These are phyloP conservation scores for Festucalex cinctus DNA, from an alignment of 2,113 vertebrate species.

Conservation along the genomic window DNA sequence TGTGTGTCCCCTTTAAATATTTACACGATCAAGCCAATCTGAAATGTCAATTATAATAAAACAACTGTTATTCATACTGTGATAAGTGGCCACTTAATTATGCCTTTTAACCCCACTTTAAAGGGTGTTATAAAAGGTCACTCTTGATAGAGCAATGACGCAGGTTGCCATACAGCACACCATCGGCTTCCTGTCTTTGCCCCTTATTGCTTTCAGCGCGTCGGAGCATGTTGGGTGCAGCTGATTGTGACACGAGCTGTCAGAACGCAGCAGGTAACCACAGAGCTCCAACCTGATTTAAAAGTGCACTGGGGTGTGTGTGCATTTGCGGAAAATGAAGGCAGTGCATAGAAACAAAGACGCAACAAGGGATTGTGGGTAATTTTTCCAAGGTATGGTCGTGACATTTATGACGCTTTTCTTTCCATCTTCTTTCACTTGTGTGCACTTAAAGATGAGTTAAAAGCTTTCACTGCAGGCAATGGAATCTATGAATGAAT, in stretches of 20 bases:
- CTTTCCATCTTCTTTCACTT: background rate
- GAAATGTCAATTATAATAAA: background rate
- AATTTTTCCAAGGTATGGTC: constrained; percentile 32
- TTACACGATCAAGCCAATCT: background rate
- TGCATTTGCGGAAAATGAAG: constrained; percentile 18
- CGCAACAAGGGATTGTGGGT: constrained; percentile 36
- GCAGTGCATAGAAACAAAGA: constrained; percentile 37
- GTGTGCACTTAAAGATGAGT: constrained; percentile 12
- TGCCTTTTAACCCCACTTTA: background rate
- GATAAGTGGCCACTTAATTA: background rate
- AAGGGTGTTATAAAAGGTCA: constrained; percentile 1
- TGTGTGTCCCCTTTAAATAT: background rate
- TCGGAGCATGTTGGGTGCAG: constrained; percentile 53
- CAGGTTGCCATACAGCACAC: background rate
- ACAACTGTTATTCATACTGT: background rate
- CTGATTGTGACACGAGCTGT: constrained; percentile 19
- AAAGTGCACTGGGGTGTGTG: constrained; percentile 13
- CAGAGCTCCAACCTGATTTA: constrained; percentile 24
- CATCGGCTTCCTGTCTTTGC: constrained; percentile 4
- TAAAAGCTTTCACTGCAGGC: constrained; percentile 45
- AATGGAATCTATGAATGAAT: constrained; percentile 15
- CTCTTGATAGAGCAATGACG: background rate
- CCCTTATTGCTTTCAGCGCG: constrained; percentile 56
- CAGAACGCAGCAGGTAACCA: constrained; percentile 24
- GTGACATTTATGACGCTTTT: constrained; percentile 14